Conservation (phyloP, 2,797 vertebrate species). For the Paramormyrops hopkinsi region DNA sequence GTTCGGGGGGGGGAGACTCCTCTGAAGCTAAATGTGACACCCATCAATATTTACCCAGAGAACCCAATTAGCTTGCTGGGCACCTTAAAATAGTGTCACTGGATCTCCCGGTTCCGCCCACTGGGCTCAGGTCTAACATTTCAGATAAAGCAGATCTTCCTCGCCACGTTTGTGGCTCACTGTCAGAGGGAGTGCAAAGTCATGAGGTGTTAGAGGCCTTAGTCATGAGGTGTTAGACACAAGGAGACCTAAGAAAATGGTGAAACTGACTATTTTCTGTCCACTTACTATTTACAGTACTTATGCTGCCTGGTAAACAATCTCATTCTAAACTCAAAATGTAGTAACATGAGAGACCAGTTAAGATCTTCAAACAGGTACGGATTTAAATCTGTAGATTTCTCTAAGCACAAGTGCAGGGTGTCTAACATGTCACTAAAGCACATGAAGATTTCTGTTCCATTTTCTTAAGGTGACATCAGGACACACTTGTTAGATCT, state of each 20-base stretch:
- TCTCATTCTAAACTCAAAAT: neutral
- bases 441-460: neutral
- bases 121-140: neutral
- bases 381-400: neutral
- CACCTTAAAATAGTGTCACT: conserved; percentile 10
- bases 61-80: neutral
- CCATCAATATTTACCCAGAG: conserved; percentile 1
- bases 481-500: neutral
- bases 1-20: neutral
- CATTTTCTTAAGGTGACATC: neutral
- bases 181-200: neutral
- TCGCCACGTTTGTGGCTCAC: neutral
- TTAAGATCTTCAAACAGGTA: neutral
- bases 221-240: neutral
- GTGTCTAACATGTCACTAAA: neutral
- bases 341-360: neutral
- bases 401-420: neutral
- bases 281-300: neutral
- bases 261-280: neutral
- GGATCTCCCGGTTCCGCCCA: neutral
- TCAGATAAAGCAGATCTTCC: neutral
- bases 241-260: neutral
- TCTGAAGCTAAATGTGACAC: conserved; percentile 4
- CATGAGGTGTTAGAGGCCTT: neutral
- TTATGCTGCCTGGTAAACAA: neutral